Conservation (phyloP, 2,113 vertebrate genomes). For the Notarius quadriscutis region DNA sequence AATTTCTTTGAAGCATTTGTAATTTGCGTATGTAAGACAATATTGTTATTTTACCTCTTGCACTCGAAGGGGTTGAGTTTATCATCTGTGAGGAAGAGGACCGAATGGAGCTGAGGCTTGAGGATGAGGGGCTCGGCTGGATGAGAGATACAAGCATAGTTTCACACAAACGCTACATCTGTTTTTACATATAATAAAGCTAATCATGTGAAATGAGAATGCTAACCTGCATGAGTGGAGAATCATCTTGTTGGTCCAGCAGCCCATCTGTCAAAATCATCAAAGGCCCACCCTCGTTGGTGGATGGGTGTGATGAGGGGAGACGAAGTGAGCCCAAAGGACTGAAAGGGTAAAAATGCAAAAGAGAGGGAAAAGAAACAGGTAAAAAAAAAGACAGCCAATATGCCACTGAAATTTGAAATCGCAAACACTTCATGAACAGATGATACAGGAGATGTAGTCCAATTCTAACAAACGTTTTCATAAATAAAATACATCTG, state of each 20-base stretch:
- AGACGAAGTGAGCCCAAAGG: constrained; percentile 25
- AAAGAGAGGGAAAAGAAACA: neutral
- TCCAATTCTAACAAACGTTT: neutral
- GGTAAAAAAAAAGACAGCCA: neutral
- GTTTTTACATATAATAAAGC: constrained; percentile 65
- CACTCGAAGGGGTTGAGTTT: constrained; percentile 90
- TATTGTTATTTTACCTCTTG: constrained; percentile 82
- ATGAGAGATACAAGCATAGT: constrained; percentile 68
- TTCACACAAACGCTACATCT: neutral
- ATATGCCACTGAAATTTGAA: neutral
- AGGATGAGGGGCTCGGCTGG: constrained; percentile 94
- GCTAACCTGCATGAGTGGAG: constrained; percentile 92
- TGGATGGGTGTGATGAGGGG: constrained; percentile 87
- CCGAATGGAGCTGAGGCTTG: constrained; percentile 95
- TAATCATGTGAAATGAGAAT: constrained; percentile 89
- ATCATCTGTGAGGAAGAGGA: constrained; percentile 95
- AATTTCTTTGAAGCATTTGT: neutral
- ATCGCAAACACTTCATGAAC: too few species aligned
- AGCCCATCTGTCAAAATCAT: constrained; percentile 87
- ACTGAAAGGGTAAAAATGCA: constrained; percentile 29
- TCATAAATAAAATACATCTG: neutral
- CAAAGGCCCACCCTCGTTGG: constrained; percentile 87
- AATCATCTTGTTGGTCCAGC: constrained; percentile 88
- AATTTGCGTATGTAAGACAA: neutral
- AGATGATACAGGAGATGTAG: neutral